Base-by-base conservation (phyloP, 30 jellyfish, hydroid and myxozoan genomes). In the Turritopsis rubra region DNA sequence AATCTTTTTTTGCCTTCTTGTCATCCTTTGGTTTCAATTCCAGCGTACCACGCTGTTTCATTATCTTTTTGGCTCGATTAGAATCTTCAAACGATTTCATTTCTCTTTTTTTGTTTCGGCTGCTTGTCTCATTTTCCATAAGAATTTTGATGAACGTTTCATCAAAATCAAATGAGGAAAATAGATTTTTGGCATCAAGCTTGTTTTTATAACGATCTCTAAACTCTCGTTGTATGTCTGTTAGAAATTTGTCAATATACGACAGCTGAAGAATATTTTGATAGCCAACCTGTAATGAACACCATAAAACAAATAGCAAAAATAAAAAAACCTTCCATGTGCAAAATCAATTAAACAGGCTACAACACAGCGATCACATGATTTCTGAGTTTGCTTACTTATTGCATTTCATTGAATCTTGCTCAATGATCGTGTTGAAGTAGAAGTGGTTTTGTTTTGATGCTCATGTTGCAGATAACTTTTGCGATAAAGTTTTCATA, bases 31-130 rank as follows among this genome's bases (percentile, higher is more conserved):
- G 54, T 17, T 21, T 52, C 29, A 80, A 53, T 65, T 80, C 87
- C 41, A 80, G 27, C 8, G 84, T 80, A 16, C 87, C 87, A 41
- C 87, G 87, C 65, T 80, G 87, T 52, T 52, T 80, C 82, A 53
- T 75, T 5, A 90, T 90, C 78, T 82, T 85, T 73, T 85, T 54
- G 16, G 95, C 97, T 74, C 88, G 79, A 74, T 84, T 91, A 19
- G 97, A 87, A 29, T 87, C 96, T n/a, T 81, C 95, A 87, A 91
- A 91, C 8, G 84, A 80, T 77, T 81, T 91, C 97, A 91, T 91
- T 24, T 82, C 94, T 28, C 90, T 83, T 71, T 86, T 91, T 25
- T 23, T 0, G 9, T n/a, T 52, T 21, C 79, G 30, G 80, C 85
- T 79, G 52, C 54, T 68, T 17, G 77, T 26, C 21, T 74, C 82